Conservation (phyloP, 92 coral and sea anemone genomes). For the Bergia sp. region DNA sequence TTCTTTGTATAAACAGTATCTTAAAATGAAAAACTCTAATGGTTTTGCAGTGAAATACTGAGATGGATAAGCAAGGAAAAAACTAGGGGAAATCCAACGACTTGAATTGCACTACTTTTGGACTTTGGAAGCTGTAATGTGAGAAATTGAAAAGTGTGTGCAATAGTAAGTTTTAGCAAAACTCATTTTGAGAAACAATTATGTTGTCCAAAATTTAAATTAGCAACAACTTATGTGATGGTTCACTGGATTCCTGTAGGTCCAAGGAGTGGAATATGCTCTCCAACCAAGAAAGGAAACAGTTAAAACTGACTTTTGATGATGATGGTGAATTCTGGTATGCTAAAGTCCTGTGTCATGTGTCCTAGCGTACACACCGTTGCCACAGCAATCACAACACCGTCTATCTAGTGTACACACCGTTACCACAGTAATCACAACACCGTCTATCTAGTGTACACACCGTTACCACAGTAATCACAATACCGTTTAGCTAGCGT, state of each 20-base stretch:
- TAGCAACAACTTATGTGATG: not conserved
- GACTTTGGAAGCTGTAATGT: too few species aligned
- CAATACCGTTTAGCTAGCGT: too few species aligned
- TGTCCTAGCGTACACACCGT: too few species aligned
- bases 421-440: too few species aligned
- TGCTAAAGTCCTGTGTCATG: not conserved
- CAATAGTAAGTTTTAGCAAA: not conserved
- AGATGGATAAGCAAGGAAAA: not conserved
- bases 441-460: too few species aligned
- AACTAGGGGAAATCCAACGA: not conserved
- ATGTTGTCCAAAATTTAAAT: not conserved
- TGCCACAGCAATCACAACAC: too few species aligned
- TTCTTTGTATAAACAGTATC: not conserved
- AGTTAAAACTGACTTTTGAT: slow-evolving; percentile 37
- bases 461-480: too few species aligned
- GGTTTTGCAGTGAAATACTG: not conserved
- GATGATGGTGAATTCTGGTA: slow-evolving; percentile 58
- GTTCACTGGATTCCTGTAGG: not conserved
- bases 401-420: too few species aligned
- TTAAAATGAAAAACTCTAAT: not conserved
- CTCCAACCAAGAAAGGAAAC: slow-evolving; percentile 29
- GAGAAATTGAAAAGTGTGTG: not conserved
- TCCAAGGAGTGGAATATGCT: slow-evolving; percentile 49
- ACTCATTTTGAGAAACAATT: not conserved
- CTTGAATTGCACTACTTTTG: not conserved